A percentile compares a stretch with the other conserved stretches of the same genome.
Conservation (phyloP, 2,797 vertebrate genomes). For the Neopelma chrysocephalum region DNA sequence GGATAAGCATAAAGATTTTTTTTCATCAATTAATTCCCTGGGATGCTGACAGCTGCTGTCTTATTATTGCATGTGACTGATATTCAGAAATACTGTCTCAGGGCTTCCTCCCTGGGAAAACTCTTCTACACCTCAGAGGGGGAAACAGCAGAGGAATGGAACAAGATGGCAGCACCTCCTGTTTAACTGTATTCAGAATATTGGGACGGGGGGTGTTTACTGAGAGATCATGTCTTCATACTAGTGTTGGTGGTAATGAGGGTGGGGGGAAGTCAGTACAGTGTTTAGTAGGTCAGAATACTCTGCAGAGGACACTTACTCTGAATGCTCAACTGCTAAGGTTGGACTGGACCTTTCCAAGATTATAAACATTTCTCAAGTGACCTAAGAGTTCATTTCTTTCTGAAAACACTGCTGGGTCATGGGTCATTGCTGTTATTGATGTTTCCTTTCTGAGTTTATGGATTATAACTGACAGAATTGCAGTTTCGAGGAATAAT, state of each 20-base stretch:
- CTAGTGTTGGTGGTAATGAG: neutral
- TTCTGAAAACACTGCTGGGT: neutral
- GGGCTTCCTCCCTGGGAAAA: neutral
- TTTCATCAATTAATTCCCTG: neutral
- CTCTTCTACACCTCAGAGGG: fast-evolving
- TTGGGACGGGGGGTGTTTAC: neutral
- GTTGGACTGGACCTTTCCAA: neutral
- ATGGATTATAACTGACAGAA: neutral
- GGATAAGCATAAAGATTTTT: neutral
- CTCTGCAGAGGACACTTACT: neutral
- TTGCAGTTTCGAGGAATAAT: neutral
- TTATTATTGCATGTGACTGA: neutral
- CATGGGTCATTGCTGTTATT: neutral
- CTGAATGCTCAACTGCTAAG: neutral
- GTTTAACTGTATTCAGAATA: neutral
- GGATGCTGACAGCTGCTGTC: slow-evolving; percentile 12
- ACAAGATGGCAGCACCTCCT: neutral
- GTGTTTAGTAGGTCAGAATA: neutral
- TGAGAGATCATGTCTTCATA: neutral
- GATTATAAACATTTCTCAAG: neutral
- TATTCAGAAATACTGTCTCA: neutral
- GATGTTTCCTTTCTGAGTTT: slow-evolving; percentile 14
- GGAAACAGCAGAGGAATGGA: neutral
- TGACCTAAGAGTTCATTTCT: neutral
- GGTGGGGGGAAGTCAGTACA: neutral